These are phyloP conservation scores for Epinotia brunnichana DNA, from an alignment of 2,888 invertebrate genomes.

Conservation along the genomic window DNA sequence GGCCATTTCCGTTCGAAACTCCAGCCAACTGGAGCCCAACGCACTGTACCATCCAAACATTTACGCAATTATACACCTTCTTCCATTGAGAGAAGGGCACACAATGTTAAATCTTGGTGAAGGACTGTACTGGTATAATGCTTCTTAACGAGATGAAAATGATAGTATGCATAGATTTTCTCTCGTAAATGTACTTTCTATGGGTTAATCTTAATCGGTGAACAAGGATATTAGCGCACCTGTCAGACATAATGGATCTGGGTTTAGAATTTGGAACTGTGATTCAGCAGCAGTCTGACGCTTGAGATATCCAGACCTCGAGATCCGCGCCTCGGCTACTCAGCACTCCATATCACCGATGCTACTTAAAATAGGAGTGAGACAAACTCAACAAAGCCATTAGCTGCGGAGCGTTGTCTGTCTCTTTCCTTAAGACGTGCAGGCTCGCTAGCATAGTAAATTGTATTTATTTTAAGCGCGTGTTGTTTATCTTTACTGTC, in stretches of 20 bases:
- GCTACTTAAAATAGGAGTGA: no score
- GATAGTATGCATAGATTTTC: conserved; percentile 20
- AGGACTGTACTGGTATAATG: not conserved
- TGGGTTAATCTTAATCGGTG: not conserved
- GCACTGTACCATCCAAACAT: not conserved
- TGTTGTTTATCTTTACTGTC: no score
- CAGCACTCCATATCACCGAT: no score
- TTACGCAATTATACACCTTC: not conserved
- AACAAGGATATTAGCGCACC: not conserved
- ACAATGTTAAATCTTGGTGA: not conserved
- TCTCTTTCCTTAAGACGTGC: no score
- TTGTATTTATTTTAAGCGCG: no score
- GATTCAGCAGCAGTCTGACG: no score
- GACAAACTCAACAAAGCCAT: no score
- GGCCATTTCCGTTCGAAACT: conserved; percentile 39
- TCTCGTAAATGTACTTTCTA: conserved; percentile 20
- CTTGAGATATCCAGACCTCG: no score
- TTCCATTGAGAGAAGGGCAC: not conserved
- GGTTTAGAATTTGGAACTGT: no score
- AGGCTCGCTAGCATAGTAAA: no score
- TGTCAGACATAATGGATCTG: not conserved
- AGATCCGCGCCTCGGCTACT: no score
- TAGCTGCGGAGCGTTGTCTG: no score
- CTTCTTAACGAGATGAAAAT: conserved; percentile 17
- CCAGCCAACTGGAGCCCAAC: conserved; percentile 22